Percentiles rank a stretch among this genome's conserved stretches.
These are phyloP conservation scores for Tadarida brasiliensis DNA, from an alignment of 2,797 vertebrate species.

Conservation along the genomic window DNA sequence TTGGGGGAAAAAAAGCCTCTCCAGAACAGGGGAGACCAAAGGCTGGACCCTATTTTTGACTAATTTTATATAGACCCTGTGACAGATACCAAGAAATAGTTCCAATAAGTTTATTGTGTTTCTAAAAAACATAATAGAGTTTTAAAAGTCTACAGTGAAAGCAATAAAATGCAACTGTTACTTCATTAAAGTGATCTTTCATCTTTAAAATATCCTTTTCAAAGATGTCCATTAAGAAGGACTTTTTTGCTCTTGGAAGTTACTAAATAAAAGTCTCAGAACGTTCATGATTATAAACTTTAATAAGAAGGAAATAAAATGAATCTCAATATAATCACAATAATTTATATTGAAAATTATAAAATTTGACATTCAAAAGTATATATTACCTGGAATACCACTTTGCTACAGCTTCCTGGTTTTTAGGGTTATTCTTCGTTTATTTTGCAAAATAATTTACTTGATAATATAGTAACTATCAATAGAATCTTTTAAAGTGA, in stretches of 20 bases:
- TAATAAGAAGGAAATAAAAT: conserved; percentile 60
- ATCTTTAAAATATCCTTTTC: conserved; percentile 39
- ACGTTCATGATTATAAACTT: conserved; percentile 42
- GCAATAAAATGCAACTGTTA: background rate
- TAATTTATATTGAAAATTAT: conserved; percentile 52
- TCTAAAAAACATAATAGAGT: background rate
- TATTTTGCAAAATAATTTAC: conserved; percentile 25
- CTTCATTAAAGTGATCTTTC: background rate
- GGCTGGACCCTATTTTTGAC: background rate
- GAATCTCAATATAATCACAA: background rate
- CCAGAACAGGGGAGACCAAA: background rate
- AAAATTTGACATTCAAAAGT: conserved; percentile 38
- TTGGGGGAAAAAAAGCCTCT: background rate
- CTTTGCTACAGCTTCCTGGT: background rate
- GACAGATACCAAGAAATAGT: background rate
- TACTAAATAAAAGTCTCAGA: conserved; percentile 29
- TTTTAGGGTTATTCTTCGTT: background rate
- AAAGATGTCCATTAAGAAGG: background rate
- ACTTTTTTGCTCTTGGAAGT: conserved; percentile 41
- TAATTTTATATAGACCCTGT: background rate
- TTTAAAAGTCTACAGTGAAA: conserved; percentile 11
- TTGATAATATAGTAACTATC: background rate
- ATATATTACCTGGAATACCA: background rate
- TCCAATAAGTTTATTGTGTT: conserved; percentile 14
- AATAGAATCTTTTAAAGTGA: conserved; percentile 47